Conservation (phyloP, 2,113 vertebrate species). For the Platichthys stellatus region DNA sequence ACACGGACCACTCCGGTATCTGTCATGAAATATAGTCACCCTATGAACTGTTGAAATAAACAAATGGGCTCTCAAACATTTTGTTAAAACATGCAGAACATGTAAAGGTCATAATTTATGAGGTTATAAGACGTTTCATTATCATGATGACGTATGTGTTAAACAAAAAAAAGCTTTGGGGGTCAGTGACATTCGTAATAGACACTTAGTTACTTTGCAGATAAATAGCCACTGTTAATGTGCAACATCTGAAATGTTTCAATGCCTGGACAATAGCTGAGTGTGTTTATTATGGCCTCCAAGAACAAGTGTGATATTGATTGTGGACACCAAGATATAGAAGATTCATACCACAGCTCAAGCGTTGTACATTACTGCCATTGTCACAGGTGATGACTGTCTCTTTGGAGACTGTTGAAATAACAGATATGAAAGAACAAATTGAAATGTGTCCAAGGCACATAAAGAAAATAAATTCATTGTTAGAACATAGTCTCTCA, state of each 20-base stretch:
- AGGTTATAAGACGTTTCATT: too few relatives aligned
- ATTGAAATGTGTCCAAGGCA: background rate
- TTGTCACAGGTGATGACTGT: slow-evolving; percentile 20
- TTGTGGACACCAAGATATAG: background rate
- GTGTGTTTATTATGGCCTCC: background rate
- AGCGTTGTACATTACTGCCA: background rate
- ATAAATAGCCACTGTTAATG: background rate
- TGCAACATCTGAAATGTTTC: background rate
- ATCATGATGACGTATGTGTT: too few relatives aligned
- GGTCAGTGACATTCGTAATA: background rate
- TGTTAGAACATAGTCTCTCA: too few relatives aligned
- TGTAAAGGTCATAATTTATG: background rate
- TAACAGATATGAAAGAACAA: background rate
- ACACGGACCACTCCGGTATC: slow-evolving; percentile 43
- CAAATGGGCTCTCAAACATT: too few relatives aligned
- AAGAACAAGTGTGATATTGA: background rate
- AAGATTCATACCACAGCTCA: slow-evolving; percentile 45
- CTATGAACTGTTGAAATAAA: too few relatives aligned
- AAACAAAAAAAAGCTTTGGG: background rate
- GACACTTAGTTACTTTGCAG: background rate
- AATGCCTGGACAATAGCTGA: background rate
- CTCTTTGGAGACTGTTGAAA: slow-evolving; percentile 16
- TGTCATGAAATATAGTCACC: slow-evolving; percentile 1
- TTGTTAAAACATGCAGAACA: background rate
- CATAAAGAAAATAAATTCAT: background rate